These are phyloP conservation scores for Baronia brevicornis DNA, from an alignment of 2,888 invertebrate genomes.

Conservation along the genomic window DNA sequence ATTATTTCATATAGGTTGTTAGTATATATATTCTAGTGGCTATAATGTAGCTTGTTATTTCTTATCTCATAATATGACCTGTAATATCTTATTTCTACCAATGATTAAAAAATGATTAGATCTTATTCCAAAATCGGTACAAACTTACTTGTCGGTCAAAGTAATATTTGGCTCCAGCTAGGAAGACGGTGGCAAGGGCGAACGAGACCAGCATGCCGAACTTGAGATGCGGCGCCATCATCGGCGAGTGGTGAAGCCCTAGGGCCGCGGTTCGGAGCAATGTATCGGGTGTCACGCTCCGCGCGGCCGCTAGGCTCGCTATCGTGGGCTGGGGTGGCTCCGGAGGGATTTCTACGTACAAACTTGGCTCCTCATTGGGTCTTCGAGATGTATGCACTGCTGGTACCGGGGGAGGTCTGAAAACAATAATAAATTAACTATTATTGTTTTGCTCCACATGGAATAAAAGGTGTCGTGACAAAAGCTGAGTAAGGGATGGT, in stretches of 20 bases:
- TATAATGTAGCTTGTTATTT: too few relatives aligned
- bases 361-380: slow-evolving; percentile 50
- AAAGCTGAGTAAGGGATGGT: too few relatives aligned
- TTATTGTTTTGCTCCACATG: too few relatives aligned
- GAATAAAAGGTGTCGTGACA: too few relatives aligned
- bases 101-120: too few relatives aligned
- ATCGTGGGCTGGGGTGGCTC: slow-evolving; percentile 60
- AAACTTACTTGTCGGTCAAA: slow-evolving; percentile 78
- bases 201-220: slow-evolving; percentile 84
- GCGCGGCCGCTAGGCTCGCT: slow-evolving; percentile 61
- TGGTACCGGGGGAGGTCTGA: slow-evolving; percentile 46
- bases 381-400: slow-evolving; percentile 47
- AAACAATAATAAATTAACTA: neutral
- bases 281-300: slow-evolving; percentile 65
- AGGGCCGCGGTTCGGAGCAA: slow-evolving; percentile 61
- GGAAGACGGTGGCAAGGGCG: slow-evolving; percentile 80
- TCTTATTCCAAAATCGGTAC: too few relatives aligned
- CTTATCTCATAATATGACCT: neutral
- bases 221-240: slow-evolving; percentile 77
- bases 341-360: slow-evolving; percentile 63
- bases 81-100: too few relatives aligned
- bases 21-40: too few relatives aligned
- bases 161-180: slow-evolving; percentile 83
- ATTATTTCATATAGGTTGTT: too few relatives aligned
- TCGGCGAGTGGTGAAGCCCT: slow-evolving; percentile 59